Conservation (phyloP, 2,888 invertebrate species). For the Caenorhabditis drosophilae region DNA sequence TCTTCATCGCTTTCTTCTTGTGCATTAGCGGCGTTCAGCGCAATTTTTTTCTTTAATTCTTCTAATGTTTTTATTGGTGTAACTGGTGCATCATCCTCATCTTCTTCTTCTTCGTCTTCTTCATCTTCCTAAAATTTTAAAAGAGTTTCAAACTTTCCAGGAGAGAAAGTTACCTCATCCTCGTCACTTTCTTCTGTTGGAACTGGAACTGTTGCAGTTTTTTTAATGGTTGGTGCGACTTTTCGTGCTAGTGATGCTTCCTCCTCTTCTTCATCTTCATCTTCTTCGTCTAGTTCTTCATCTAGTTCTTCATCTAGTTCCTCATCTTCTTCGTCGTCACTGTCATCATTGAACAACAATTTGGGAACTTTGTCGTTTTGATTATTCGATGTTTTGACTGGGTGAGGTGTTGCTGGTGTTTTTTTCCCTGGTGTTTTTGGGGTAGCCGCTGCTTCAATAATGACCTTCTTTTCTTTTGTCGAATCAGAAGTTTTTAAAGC, state of each 20-base stretch:
- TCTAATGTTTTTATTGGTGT: constrained; percentile 20
- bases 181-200: constrained; percentile 39
- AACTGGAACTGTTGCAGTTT: too few relatives aligned
- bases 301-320: constrained; percentile 32
- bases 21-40: constrained; percentile 13
- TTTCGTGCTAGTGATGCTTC: constrained; percentile 8
- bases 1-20: constrained; percentile 2
- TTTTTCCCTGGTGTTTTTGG: constrained; percentile 50
- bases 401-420: constrained; percentile 52
- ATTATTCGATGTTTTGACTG: constrained; percentile 26
- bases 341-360: constrained; percentile 41
- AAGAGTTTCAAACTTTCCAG: background rate
- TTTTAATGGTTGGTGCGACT: background rate
- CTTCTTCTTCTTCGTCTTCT: constrained; percentile 29
- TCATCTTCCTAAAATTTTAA: background rate
- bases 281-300: constrained; percentile 22
- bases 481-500: constrained; percentile 36
- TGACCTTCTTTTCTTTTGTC: constrained; percentile 46
- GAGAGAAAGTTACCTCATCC: constrained; percentile 20
- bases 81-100: constrained; percentile 10
- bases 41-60: constrained; percentile 22
- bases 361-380: constrained; percentile 19
- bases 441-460: constrained; percentile 40
- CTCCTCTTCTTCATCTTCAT: constrained; percentile 47
- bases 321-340: constrained; percentile 42